phyloP scores from a whole-genome alignment of 2,113 vertebrate species.

The Phasianus colchicus region DNA sequence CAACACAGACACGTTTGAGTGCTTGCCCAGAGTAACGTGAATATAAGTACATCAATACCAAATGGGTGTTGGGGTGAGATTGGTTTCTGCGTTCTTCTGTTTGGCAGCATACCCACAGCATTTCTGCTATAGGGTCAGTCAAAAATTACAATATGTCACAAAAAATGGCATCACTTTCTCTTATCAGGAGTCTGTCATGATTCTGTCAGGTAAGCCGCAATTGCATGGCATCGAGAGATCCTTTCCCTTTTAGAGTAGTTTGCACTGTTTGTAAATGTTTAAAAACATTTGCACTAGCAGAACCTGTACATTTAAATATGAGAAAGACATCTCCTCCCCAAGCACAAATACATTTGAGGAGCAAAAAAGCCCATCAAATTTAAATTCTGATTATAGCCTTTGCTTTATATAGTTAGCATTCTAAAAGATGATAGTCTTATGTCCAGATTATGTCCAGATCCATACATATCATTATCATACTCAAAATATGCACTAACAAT shows the following conservation, averaged over 20 bases:
- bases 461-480: background rate
- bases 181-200: background rate
- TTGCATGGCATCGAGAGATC: background rate
- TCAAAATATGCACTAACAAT: background rate
- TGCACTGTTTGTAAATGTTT: too few species aligned
- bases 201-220: background rate
- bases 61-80: background rate
- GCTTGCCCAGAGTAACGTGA: background rate
- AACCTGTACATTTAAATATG: background rate
- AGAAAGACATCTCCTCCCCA: background rate
- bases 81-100: background rate
- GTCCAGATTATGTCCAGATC: background rate
- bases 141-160: background rate
- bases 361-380: background rate
- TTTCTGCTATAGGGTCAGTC: background rate
- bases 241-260: background rate
- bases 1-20: background rate
- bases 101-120: background rate
- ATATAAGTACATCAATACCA: background rate
- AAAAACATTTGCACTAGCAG: background rate
- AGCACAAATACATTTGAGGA: background rate
- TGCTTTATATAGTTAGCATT: background rate
- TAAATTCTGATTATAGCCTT: background rate
- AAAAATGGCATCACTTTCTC: background rate
- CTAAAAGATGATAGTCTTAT: background rate